Evolutionary conservation across 2,888 invertebrate species (phyloP).

Genomic region (Lymantria monacha): DNA sequence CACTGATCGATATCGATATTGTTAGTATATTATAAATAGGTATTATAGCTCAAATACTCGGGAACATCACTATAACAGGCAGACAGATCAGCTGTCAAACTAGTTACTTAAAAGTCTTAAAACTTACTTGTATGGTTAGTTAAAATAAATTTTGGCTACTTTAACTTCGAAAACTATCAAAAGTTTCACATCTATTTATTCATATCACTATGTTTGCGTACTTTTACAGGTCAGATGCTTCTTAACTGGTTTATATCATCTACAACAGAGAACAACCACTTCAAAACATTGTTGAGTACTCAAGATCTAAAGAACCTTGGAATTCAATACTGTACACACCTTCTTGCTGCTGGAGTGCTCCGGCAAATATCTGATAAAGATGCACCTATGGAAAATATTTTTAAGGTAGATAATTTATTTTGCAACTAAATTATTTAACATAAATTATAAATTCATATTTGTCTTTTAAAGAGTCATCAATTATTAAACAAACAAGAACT

Average conservation of each 20-base stretch:
- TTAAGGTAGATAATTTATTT: slow-evolving; percentile 81
- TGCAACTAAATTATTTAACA: background rate
- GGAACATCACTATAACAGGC: too few species aligned
- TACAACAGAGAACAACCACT: slow-evolving; percentile 86
- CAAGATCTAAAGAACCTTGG: slow-evolving; percentile 90
- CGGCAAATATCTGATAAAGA: slow-evolving; percentile 89
- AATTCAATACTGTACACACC: slow-evolving; percentile 92
- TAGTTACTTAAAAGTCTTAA: too few species aligned
- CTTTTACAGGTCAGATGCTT: slow-evolving; percentile 92
- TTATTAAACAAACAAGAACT: background rate
- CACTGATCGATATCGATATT: too few species aligned
- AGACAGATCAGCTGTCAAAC: too few species aligned
- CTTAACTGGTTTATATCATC: slow-evolving; percentile 94
- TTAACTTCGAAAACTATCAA: too few species aligned
- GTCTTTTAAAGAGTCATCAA: background rate
- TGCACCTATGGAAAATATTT: slow-evolving; percentile 84
- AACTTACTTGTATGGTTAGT: too few species aligned
- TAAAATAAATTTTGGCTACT: too few species aligned
- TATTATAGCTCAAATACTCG: too few species aligned
- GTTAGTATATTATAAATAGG: too few species aligned
- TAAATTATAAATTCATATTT: background rate
- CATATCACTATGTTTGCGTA: slow-evolving; percentile 15
- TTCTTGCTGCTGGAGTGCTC: slow-evolving; percentile 93
- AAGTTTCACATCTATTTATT: background rate
- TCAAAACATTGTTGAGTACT: slow-evolving; percentile 83